These are phyloP conservation scores for Bombycilla garrulus DNA, from an alignment of 2,113 vertebrate species.

Conservation along the genomic window DNA sequence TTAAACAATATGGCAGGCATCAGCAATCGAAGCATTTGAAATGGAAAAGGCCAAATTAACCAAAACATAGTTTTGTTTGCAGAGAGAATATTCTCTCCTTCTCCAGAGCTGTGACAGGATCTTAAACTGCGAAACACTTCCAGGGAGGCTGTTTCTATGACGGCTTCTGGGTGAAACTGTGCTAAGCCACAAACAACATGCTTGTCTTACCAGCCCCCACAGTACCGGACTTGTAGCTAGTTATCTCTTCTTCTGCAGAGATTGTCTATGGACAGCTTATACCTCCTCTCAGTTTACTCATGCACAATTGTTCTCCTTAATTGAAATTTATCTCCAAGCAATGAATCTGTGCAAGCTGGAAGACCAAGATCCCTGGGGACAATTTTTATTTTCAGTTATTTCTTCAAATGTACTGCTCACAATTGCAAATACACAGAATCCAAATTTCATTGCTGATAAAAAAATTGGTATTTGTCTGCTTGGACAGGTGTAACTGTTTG, in stretches of 20 bases:
- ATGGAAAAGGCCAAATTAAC: not conserved
- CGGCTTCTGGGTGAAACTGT: not conserved
- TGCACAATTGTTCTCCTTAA: not conserved
- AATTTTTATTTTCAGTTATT: constrained; percentile 7
- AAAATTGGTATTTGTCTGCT: not conserved
- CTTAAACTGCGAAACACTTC: not conserved
- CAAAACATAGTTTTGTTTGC: not conserved
- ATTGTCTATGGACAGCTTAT: not conserved
- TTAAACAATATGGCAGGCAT: not conserved
- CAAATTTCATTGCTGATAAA: not conserved
- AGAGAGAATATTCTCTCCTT: not conserved
- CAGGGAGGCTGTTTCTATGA: not conserved
- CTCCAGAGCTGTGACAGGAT: not conserved
- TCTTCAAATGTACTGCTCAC: not conserved
- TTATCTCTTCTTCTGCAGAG: not conserved
- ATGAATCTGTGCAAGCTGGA: not conserved
- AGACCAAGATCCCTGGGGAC: not conserved
- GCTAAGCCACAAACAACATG: not conserved
- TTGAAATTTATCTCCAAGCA: not conserved
- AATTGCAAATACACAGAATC: not conserved
- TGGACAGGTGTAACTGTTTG: not conserved
- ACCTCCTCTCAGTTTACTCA: not conserved
- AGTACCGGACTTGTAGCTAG: not conserved
- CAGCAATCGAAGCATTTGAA: not conserved
- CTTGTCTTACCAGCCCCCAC: not conserved